phyloP scores from a whole-genome alignment of 2,113 vertebrate species.

The Malurus alboscapulatus region DNA sequence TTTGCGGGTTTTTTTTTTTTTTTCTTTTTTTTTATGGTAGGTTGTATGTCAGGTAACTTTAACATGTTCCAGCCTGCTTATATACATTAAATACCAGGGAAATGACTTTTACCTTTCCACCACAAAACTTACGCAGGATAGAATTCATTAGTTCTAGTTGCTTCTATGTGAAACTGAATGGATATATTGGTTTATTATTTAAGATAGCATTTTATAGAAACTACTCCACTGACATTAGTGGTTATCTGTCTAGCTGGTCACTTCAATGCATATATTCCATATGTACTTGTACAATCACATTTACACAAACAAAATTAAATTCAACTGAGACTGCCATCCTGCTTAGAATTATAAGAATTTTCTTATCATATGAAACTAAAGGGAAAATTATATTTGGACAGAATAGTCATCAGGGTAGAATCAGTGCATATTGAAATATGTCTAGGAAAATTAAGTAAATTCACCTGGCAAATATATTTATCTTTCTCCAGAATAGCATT shows the following conservation, averaged over 20 bases:
- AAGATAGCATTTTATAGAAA: not conserved
- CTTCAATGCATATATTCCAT: not conserved
- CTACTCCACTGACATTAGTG: not conserved
- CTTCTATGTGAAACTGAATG: not conserved
- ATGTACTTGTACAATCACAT: not conserved
- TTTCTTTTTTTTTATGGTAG: not conserved
- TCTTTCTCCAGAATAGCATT: not conserved
- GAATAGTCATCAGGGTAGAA: not conserved
- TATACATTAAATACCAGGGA: not conserved
- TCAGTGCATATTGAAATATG: not conserved
- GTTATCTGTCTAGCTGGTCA: not conserved
- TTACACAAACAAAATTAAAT: not conserved
- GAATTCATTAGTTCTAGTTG: not conserved
- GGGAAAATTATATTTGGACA: constrained; percentile 31
- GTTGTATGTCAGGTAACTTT: not conserved
- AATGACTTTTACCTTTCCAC: not conserved
- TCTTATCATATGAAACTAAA: not conserved
- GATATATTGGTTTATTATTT: not conserved
- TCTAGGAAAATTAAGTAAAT: not conserved
- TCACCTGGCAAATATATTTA: not conserved
- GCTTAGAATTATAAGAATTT: not conserved
- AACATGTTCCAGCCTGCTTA: not conserved
- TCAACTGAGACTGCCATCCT: not conserved
- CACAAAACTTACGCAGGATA: not conserved
- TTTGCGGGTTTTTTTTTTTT: not conserved